phyloP scores from a whole-genome alignment of 2,888 invertebrate species.

The Zhuqinia jingwanae region DNA sequence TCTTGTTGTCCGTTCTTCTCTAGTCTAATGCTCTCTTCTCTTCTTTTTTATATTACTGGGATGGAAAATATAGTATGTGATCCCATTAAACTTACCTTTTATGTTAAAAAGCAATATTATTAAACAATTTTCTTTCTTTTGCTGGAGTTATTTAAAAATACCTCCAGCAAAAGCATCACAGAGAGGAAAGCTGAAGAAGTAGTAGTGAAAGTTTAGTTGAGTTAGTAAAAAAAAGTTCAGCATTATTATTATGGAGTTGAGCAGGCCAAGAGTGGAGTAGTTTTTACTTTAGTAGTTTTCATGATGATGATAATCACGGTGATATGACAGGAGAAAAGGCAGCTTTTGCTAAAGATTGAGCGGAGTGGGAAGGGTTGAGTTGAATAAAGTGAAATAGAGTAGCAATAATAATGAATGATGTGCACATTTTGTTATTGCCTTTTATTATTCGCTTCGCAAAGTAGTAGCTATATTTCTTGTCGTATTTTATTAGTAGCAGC shows the following conservation, averaged over 20 bases:
- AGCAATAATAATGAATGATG: background rate
- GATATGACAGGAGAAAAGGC: constrained; percentile 28
- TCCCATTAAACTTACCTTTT: constrained; percentile 21
- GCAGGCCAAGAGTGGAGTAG: background rate
- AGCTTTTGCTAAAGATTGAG: background rate
- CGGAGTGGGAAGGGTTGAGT: background rate
- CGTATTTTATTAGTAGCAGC: too few species aligned
- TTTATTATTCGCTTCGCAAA: background rate
- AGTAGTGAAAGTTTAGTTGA: background rate
- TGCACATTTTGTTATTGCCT: background rate
- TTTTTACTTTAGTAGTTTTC: constrained; percentile 32
- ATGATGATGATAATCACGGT: constrained; percentile 1
- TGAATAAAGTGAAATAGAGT: background rate
- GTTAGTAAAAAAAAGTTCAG: constrained; percentile 29
- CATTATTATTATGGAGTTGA: background rate
- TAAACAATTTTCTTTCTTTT: constrained; percentile 33
- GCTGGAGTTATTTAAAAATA: too few species aligned
- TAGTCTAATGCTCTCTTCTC: background rate
- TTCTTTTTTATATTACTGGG: background rate
- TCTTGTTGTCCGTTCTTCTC: background rate
- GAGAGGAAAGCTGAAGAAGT: background rate
- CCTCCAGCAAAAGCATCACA: too few species aligned
- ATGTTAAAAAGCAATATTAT: constrained; percentile 35
- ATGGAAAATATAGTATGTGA: background rate
- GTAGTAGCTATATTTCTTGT: too few species aligned